These are phyloP conservation scores for Vultur gryphus DNA, from an alignment of 2,797 vertebrate genomes.

Conservation along the genomic window DNA sequence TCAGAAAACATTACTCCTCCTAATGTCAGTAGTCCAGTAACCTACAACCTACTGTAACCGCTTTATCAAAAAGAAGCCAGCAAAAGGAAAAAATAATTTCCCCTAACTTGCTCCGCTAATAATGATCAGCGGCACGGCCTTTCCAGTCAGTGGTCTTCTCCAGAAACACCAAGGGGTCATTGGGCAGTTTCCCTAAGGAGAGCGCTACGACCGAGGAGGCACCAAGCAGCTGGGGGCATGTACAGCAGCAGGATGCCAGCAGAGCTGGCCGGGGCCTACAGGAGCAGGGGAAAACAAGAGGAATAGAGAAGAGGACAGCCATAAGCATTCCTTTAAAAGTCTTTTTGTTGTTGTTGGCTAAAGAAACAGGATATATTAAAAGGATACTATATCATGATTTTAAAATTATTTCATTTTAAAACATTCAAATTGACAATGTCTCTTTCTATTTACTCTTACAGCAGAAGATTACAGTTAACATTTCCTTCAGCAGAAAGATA, in stretches of 20 bases:
- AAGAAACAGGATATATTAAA: background rate
- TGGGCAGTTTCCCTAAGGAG: background rate
- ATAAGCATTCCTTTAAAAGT: background rate
- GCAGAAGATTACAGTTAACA: background rate
- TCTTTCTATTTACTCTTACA: background rate
- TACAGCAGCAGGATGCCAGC: background rate
- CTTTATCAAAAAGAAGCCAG: background rate
- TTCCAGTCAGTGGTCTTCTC: background rate
- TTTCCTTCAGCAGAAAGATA: background rate
- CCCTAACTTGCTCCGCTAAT: fast-evolving
- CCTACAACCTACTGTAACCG: background rate
- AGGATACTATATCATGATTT: background rate
- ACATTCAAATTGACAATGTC: conserved; percentile 35
- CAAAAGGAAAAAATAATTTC: background rate
- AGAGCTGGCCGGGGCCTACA: background rate
- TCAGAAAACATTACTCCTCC: background rate
- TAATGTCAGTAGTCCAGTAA: background rate
- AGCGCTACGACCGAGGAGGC: background rate
- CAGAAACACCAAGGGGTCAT: background rate
- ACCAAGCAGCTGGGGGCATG: background rate
- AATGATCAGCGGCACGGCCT: background rate
- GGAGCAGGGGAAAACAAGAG: background rate
- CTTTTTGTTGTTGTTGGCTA: background rate
- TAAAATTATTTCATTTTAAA: background rate
- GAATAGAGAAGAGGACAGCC: background rate